Percentiles rank a stretch among this genome's conserved stretches.
phyloP scores from a whole-genome alignment of 2,797 vertebrate genomes.

The Poeciliopsis turneri region DNA sequence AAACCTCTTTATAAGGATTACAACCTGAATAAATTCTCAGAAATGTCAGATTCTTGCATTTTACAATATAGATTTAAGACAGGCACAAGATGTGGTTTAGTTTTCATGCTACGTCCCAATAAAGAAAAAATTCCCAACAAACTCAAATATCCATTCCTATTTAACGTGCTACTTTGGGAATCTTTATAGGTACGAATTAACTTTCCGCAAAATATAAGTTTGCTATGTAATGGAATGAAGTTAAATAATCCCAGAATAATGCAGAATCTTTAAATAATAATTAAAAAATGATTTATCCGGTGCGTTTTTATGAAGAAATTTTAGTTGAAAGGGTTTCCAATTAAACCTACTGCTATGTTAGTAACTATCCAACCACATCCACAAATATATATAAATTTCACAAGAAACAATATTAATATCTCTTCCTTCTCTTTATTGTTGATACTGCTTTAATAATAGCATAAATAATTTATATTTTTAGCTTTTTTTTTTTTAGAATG shows the following conservation, averaged over 20 bases:
- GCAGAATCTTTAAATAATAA: no score
- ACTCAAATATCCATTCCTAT: background rate
- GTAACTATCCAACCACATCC: background rate
- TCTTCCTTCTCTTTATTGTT: background rate
- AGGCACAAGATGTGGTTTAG: background rate
- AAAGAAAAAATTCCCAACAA: background rate
- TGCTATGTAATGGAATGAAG: no score
- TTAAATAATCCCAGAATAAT: background rate
- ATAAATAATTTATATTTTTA: background rate
- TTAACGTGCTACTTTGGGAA: no score
- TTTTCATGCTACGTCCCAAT: background rate
- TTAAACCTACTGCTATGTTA: background rate
- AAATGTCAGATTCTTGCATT: background rate
- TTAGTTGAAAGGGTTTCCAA: background rate
- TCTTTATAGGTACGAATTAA: no score
- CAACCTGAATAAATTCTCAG: background rate
- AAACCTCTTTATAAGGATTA: background rate
- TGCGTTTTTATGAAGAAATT: background rate
- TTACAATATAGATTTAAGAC: background rate
- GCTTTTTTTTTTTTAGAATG: background rate
- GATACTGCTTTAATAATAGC: background rate
- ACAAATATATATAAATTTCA: background rate
- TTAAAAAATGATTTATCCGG: background rate
- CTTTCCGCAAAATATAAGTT: no score
- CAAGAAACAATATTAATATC: background rate